phyloP scores from a whole-genome alignment of 2,888 invertebrate species.

The Siphonodentalium dalli region DNA sequence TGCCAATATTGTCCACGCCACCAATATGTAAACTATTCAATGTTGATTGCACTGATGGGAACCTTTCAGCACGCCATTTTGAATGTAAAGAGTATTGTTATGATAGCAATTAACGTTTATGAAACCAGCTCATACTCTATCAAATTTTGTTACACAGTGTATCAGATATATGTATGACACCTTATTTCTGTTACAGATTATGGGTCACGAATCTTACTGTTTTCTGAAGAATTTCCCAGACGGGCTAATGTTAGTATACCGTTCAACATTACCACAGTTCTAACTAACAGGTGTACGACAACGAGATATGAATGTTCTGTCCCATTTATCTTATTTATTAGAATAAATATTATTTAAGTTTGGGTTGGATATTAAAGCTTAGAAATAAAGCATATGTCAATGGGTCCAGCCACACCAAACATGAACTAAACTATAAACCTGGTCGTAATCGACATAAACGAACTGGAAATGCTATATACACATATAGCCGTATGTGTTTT shows the following conservation, averaged over 20 bases:
- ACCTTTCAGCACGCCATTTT: no score
- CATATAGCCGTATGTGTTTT: no score
- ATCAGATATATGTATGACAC: neutral
- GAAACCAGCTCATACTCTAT: neutral
- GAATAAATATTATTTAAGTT: neutral
- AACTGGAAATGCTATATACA: no score
- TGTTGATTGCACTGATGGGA: no score
- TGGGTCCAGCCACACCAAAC: no score
- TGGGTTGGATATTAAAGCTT: neutral
- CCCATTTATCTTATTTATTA: neutral
- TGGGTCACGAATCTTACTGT: constrained; percentile 37
- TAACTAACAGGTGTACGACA: no score
- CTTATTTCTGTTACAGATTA: constrained; percentile 30
- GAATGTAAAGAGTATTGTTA: no score
- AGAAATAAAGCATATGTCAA: neutral
- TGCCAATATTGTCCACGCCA: no score
- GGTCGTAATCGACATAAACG: no score
- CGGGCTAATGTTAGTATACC: constrained; percentile 49
- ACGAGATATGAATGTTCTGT: no score
- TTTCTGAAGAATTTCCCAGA: constrained; percentile 42
- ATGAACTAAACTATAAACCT: no score
- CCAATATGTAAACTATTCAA: no score
- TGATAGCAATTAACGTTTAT: neutral
- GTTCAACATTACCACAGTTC: neutral
- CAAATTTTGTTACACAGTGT: neutral